Evolutionary conservation across 1,140 invertebrate species (phyloP).

Genomic region (Nixonia krombeini): DNA sequence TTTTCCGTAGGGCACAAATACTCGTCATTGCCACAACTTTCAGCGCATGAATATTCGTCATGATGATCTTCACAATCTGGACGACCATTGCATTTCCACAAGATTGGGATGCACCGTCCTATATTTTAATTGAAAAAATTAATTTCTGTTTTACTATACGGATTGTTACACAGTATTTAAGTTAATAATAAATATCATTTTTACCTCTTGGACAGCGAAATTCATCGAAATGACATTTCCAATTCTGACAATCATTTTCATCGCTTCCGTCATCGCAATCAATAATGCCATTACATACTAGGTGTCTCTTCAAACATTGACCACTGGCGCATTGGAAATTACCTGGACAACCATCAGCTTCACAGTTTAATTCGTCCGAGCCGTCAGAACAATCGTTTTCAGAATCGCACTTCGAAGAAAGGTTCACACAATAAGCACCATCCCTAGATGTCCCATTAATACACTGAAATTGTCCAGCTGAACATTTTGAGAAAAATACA

Average conservation of each 20-base stretch:
- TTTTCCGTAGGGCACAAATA: conserved; percentile 74
- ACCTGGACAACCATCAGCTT: conserved; percentile 73
- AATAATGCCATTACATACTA: conserved; percentile 82
- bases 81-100: conserved; percentile 78
- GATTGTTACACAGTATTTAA: neutral
- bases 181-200: neutral
- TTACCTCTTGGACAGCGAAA: conserved; percentile 71
- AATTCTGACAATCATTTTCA: conserved; percentile 76
- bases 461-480: conserved; percentile 76
- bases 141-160: neutral
- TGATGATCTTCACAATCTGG: conserved; percentile 77
- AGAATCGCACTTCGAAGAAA: conserved; percentile 75
- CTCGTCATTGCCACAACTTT: conserved; percentile 73
- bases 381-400: conserved; percentile 77
- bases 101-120: conserved; percentile 73
- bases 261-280: conserved; percentile 82
- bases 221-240: conserved; percentile 76
- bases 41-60: conserved; percentile 77
- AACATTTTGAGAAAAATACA: conserved; percentile 71
- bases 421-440: conserved; percentile 74
- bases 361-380: conserved; percentile 77
- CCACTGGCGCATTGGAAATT: conserved; percentile 80
- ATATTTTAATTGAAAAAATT: conserved; percentile 5
- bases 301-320: conserved; percentile 78
- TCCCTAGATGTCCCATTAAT: conserved; percentile 75